Evolutionary conservation across 2,888 invertebrate genomes (phyloP).

Genomic region (Salticus scenicus): DNA sequence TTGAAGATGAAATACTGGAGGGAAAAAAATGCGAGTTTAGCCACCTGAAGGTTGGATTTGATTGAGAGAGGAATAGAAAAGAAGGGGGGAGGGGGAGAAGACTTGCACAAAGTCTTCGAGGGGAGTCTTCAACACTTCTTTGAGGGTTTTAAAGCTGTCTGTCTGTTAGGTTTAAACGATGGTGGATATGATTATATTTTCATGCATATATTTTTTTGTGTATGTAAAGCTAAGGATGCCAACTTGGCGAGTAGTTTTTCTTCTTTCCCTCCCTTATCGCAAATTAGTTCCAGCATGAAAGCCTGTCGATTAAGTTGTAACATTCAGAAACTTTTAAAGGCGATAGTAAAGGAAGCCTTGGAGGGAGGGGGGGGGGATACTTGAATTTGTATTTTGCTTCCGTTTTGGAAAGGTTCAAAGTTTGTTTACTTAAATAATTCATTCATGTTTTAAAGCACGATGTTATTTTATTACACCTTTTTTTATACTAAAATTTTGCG

Average conservation of each 20-base stretch:
- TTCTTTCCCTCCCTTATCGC: neutral
- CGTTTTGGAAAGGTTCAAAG: neutral
- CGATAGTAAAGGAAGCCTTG: too few relatives aligned
- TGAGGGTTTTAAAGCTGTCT: constrained; percentile 64
- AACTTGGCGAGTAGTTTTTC: neutral
- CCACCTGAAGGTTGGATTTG: constrained; percentile 60
- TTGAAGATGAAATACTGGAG: constrained; percentile 33
- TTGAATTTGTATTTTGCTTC: neutral
- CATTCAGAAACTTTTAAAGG: neutral
- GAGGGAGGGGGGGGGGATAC: neutral
- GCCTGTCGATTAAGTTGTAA: constrained; percentile 5
- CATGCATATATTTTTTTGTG: too few relatives aligned
- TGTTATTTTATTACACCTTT: too few relatives aligned
- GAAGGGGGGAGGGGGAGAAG: constrained; percentile 8
- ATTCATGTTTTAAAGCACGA: too few relatives aligned
- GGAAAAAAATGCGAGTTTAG: constrained; percentile 40
- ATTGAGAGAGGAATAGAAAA: constrained; percentile 44
- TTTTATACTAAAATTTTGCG: too few relatives aligned
- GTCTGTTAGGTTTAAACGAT: constrained; percentile 68
- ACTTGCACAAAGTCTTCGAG: constrained; percentile 13
- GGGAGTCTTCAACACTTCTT: constrained; percentile 68
- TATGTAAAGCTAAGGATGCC: constrained; percentile 7
- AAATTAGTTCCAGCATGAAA: constrained; percentile 3
- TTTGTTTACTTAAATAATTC: neutral
- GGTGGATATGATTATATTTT: constrained; percentile 14